Conservation (phyloP, 1,140 invertebrate species). For the Hyles euphorbiae region DNA sequence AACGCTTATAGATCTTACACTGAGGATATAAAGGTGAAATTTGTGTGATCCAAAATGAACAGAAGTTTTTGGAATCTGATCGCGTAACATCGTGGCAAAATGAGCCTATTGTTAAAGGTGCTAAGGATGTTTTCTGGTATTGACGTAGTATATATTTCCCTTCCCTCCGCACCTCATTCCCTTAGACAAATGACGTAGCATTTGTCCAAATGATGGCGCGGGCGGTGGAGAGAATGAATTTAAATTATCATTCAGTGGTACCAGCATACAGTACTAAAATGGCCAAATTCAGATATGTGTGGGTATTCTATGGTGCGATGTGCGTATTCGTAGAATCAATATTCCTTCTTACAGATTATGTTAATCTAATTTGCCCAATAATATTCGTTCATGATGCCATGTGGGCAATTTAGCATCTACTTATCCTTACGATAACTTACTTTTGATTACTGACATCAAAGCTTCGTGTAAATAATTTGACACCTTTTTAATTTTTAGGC, state of each 20-base stretch:
- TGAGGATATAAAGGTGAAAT: slow-evolving; percentile 34
- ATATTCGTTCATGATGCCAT: not conserved
- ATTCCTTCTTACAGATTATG: too few species aligned
- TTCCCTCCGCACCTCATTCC: slow-evolving; percentile 43
- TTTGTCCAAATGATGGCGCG: slow-evolving; percentile 77
- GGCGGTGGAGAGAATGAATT: slow-evolving; percentile 77
- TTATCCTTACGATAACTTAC: not conserved
- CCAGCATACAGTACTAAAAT: slow-evolving; percentile 62
- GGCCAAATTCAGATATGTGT: slow-evolving; percentile 54
- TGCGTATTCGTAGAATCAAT: too few species aligned
- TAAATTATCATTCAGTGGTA: slow-evolving; percentile 77
- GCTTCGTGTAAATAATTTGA: too few species aligned
- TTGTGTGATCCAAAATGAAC: slow-evolving; percentile 36
- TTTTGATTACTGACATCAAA: too few species aligned
- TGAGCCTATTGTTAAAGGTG: slow-evolving; percentile 13
- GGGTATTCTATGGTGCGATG: slow-evolving; percentile 16
- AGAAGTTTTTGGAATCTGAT: slow-evolving; percentile 63
- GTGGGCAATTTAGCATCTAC: not conserved
- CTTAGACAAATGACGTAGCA: slow-evolving; percentile 75
- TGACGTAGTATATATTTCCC: slow-evolving; percentile 13
- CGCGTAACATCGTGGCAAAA: slow-evolving; percentile 29
- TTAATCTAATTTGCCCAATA: not conserved
- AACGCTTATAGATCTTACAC: slow-evolving; percentile 36
- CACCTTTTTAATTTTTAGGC: too few species aligned
- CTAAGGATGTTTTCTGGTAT: slow-evolving; percentile 32